phyloP scores from a whole-genome alignment of 2,888 invertebrate species.

The Drosophila pegasa region DNA sequence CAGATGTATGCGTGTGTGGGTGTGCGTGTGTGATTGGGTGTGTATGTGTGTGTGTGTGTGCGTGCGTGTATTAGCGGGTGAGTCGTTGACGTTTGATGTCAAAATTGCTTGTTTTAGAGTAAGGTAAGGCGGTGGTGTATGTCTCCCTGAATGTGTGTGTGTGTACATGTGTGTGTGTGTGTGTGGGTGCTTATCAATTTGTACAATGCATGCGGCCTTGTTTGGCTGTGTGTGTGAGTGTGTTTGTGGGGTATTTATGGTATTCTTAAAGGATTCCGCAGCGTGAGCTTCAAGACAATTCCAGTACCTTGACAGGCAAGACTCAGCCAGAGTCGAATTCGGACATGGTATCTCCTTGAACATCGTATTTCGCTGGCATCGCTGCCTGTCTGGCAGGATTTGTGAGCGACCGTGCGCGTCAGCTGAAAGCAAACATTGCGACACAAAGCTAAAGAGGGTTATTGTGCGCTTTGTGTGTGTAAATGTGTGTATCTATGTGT shows the following conservation, averaged over 20 bases:
- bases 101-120: conserved; percentile 70
- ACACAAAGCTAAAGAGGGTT: conserved; percentile 71
- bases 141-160: too few relatives aligned
- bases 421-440: conserved; percentile 74
- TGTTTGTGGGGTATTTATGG: conserved; percentile 63
- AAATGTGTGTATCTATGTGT: conserved; percentile 17
- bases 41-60: conserved; percentile 17
- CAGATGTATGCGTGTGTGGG: conserved; percentile 40
- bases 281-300: conserved; percentile 62
- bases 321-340: conserved; percentile 33
- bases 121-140: conserved; percentile 14
- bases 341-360: conserved; percentile 50
- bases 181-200: conserved; percentile 57
- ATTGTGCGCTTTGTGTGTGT: conserved; percentile 34
- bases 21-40: conserved; percentile 21
- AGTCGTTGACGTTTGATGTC: conserved; percentile 76
- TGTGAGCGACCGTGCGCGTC: conserved; percentile 64
- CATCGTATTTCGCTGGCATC: conserved; percentile 50
- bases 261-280: conserved; percentile 74
- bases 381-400: conserved; percentile 60
- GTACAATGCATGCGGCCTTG: conserved; percentile 42
- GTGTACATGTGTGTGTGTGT: conserved; percentile 25
- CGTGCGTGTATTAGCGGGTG: conserved; percentile 31
- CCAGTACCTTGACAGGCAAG: conserved; percentile 41
- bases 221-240: conserved; percentile 19